Percentiles rank a stretch among this genome's conserved stretches.
phyloP scores from a whole-genome alignment of 1,140 invertebrate species.

The Sinella curviseta region DNA sequence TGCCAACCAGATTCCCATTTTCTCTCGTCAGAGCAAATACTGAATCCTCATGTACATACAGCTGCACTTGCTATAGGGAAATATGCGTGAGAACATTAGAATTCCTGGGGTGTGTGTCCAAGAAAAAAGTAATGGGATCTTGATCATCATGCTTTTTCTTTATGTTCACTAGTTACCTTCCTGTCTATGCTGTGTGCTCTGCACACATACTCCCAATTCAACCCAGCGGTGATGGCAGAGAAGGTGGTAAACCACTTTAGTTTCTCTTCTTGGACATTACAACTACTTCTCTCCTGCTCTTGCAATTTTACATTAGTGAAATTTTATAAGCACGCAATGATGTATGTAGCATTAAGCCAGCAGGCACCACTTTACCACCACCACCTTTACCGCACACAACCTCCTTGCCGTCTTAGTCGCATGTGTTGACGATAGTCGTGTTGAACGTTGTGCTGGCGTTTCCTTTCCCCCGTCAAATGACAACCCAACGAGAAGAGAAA shows the following conservation, averaged over 20 bases:
- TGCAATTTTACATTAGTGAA: neutral
- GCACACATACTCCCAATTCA: neutral
- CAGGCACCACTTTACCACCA: neutral
- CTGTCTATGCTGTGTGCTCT: neutral
- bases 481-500: neutral
- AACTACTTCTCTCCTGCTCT: neutral
- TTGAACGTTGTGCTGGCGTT: neutral
- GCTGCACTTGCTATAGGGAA: no score
- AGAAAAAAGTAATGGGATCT: constrained; percentile 17
- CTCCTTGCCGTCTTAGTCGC: neutral
- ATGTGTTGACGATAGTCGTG: neutral
- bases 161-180: neutral
- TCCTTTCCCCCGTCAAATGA: neutral
- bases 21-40: no score
- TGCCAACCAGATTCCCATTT: neutral
- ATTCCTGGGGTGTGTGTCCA: constrained; percentile 10
- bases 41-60: no score
- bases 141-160: constrained; percentile 15
- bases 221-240: neutral
- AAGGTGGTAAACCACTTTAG: neutral
- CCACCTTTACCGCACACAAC: neutral
- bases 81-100: constrained; percentile 1
- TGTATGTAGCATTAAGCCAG: neutral
- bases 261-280: neutral
- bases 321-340: neutral